Evolutionary conservation across 2,113 vertebrate genomes (phyloP), one percentile per base, ranked within the genome.

Genomic region (Crypturellus undulatus): DNA sequence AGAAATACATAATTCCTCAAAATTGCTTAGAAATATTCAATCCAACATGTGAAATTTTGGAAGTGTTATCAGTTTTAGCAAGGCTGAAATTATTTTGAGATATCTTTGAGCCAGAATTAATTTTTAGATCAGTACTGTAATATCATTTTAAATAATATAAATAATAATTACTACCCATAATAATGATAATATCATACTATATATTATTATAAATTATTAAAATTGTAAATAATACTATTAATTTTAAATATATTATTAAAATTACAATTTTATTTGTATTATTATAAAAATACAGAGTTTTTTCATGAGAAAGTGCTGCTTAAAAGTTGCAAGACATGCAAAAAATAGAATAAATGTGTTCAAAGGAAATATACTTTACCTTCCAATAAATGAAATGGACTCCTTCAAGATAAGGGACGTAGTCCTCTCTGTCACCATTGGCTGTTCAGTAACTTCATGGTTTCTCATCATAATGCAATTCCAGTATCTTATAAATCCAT

Each of bases 381-480:
- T 98, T 84, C 97, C 94, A 62, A 99, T 94, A 59, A 99, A 99
- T 22, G 84, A 67, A 49, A 98, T 64, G 1, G 97, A 98, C 64
- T 99, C 99, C 13, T 7, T 85, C 77, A 99, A 94, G 18, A 99
- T 38, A 63, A 97, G 97, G 2, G 88, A 21, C 0, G 97, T 94
- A 10, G 98, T 84, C 5, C 96, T 98, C 9, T 98, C 95, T 40
- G 97, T 38, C 19, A 92, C 93, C 97, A 99, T 96, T n/a, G 99
- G 99, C 93, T 99, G 99, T 86, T 99, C 98, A 2, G 98, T 91
- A 78, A 99, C 95, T 15, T 96, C 94, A 6, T 98, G 96, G 88
- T 99, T 98, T 79, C 98, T 98, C 99, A 99, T 99, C 70, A 99
- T 84, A 62, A 99, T 98, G 93, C 99, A 99, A 95, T 99, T 98